Evolutionary conservation across 2,113 vertebrate genomes (phyloP).

Genomic region (Aspidoscelis tigris): DNA sequence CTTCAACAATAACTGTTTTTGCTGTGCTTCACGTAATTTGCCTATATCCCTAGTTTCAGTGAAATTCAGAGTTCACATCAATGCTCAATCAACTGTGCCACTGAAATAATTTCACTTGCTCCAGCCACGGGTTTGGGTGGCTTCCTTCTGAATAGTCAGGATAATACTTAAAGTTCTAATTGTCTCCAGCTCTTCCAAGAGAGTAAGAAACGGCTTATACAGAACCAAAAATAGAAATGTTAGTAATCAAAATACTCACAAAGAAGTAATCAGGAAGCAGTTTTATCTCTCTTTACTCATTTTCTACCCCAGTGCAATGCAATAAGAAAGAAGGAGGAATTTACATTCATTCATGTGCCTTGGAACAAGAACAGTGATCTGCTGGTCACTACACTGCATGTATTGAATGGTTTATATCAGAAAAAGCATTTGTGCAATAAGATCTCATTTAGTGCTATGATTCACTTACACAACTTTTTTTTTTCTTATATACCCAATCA

Average conservation of each 20-base stretch:
- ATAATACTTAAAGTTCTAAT: background rate
- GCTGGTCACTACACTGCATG: background rate
- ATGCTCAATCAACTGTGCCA: background rate
- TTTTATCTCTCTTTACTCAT: slow-evolving; percentile 13
- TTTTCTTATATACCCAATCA: too few relatives aligned
- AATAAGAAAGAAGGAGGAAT: background rate
- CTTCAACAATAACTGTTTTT: slow-evolving; percentile 27
- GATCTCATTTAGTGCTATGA: background rate
- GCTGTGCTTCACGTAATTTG: slow-evolving; percentile 26
- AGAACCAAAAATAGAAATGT: slow-evolving; percentile 39
- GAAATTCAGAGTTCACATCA: slow-evolving; percentile 27
- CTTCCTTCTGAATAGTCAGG: slow-evolving; percentile 15
- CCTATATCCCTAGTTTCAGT: background rate
- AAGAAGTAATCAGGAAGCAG: background rate
- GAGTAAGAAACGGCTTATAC: slow-evolving; percentile 27
- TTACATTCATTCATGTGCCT: slow-evolving; percentile 4
- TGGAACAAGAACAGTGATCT: background rate
- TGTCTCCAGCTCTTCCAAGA: background rate
- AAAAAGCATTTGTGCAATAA: slow-evolving; percentile 10
- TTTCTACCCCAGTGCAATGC: background rate
- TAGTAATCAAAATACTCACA: slow-evolving; percentile 12
- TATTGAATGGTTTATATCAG: background rate
- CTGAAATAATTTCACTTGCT: background rate
- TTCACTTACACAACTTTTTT: too few relatives aligned
- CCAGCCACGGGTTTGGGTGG: slow-evolving; percentile 14